These are phyloP conservation scores for Oryzias javanicus DNA, from an alignment of 2,113 vertebrate species.

Conservation along the genomic window DNA sequence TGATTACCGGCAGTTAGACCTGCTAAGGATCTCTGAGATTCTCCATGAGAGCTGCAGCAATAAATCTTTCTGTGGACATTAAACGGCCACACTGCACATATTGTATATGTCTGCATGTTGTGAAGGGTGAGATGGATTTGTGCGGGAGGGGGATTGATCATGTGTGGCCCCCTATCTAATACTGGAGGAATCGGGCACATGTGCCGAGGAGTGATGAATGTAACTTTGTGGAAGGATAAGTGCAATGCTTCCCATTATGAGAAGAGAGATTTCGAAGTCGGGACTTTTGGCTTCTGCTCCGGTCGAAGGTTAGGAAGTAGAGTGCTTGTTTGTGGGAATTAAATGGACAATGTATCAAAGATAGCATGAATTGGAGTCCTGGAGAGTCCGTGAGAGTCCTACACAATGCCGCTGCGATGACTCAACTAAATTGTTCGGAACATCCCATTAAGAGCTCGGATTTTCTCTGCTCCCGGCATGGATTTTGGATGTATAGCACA, in stretches of 20 bases:
- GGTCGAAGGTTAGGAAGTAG: not conserved
- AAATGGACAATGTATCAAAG: conserved; percentile 4
- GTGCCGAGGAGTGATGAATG: conserved; percentile 3
- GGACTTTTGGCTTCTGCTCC: not conserved
- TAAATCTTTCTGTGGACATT: conserved; percentile 51
- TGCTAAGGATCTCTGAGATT: conserved; percentile 48
- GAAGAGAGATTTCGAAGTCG: conserved; percentile 13
- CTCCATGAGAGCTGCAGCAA: conserved; percentile 31
- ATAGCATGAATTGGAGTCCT: conserved; percentile 23
- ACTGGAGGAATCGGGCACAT: conserved; percentile 20
- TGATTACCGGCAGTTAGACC: conserved; percentile 46
- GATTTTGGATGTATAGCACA: not conserved
- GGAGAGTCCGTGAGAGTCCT: conserved; percentile 12
- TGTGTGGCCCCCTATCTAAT: conserved; percentile 18
- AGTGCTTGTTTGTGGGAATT: not conserved
- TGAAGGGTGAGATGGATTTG: conserved; percentile 21
- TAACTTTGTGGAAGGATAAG: no score
- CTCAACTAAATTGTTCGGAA: conserved; percentile 1
- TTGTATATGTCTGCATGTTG: conserved; percentile 15
- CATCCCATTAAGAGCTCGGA: no score
- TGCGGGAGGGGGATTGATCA: conserved; percentile 26
- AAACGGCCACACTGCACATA: conserved; percentile 9
- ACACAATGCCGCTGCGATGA: conserved; percentile 12
- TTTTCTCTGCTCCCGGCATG: not conserved
- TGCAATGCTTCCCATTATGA: not conserved